Evolutionary conservation across 2,113 vertebrate genomes (phyloP).

Genomic region (Hassar affinis): DNA sequence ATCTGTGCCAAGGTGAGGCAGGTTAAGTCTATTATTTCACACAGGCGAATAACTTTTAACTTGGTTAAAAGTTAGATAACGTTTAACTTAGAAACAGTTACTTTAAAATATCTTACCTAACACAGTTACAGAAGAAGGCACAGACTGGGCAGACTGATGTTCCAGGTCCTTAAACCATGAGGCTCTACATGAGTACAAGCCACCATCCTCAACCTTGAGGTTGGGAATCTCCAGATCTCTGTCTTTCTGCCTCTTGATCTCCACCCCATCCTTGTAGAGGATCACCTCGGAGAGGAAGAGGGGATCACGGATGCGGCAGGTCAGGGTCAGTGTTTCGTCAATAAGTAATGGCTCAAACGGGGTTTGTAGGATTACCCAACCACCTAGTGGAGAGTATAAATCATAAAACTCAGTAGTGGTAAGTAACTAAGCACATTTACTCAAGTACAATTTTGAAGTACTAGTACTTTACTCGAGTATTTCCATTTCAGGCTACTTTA

Average conservation of each 20-base stretch:
- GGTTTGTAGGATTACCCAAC: conserved; percentile 60
- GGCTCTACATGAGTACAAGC: conserved; percentile 65
- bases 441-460: too few species aligned
- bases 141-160: conserved; percentile 54
- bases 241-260: conserved; percentile 46
- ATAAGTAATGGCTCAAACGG: conserved; percentile 43
- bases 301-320: conserved; percentile 55
- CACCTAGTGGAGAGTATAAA: conserved; percentile 53
- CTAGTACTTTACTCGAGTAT: neutral
- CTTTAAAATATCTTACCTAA: conserved; percentile 58
- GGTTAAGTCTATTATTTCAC: neutral
- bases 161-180: conserved; percentile 51
- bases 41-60: too few species aligned
- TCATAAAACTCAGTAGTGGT: neutral
- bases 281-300: conserved; percentile 40
- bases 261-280: conserved; percentile 63
- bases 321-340: conserved; percentile 50
- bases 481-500: too few species aligned
- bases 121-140: conserved; percentile 43
- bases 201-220: conserved; percentile 53
- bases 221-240: conserved; percentile 44
- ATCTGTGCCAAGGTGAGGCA: neutral
- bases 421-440: neutral
- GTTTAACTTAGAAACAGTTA: too few species aligned
- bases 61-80: too few species aligned